Conservation (phyloP, 37 sponge, comb jelly and placozoan genomes). For the Ephydatia muelleri region DNA sequence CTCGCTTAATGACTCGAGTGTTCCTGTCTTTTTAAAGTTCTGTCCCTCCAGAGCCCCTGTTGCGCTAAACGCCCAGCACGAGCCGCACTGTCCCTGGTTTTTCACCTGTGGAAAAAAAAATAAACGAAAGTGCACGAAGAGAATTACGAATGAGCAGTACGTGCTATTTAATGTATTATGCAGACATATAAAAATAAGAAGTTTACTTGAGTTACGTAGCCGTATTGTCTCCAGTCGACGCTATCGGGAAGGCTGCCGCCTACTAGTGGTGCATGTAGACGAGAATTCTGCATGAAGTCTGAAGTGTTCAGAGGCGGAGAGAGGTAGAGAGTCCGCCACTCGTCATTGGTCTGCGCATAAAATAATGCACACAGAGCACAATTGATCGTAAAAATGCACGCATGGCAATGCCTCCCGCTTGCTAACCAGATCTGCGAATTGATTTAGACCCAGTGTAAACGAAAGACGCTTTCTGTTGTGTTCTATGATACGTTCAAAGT, state of each 20-base stretch:
- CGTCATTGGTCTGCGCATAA: conserved; percentile 45
- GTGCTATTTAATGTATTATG: not conserved
- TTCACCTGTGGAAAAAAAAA: conserved; percentile 55
- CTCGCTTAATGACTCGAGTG: conserved; percentile 82
- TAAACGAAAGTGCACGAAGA: not conserved
- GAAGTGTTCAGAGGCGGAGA: conserved; percentile 11
- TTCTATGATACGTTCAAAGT: conserved; percentile 34
- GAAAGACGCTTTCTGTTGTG: conserved; percentile 66
- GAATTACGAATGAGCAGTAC: not conserved
- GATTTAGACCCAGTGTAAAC: conserved; percentile 59
- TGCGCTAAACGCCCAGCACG: conserved; percentile 93
- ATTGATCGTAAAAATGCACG: not conserved
- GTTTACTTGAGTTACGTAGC: conserved; percentile 58
- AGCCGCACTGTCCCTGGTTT: conserved; percentile 90
- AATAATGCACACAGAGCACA: not conserved
- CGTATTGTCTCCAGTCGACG: conserved; percentile 66
- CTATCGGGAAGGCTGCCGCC: conserved; percentile 1
- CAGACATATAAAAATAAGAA: too few relatives aligned
- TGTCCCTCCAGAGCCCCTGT: conserved; percentile 86
- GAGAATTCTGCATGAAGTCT: conserved; percentile 16
- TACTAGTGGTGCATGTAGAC: not conserved
- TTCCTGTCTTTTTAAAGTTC: conserved; percentile 47
- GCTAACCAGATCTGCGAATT: conserved; percentile 79
- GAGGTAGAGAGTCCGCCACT: conserved; percentile 56
- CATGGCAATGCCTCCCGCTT: not conserved